phyloP scores from a whole-genome alignment of 2,888 invertebrate genomes.

The Villa cingulata region DNA sequence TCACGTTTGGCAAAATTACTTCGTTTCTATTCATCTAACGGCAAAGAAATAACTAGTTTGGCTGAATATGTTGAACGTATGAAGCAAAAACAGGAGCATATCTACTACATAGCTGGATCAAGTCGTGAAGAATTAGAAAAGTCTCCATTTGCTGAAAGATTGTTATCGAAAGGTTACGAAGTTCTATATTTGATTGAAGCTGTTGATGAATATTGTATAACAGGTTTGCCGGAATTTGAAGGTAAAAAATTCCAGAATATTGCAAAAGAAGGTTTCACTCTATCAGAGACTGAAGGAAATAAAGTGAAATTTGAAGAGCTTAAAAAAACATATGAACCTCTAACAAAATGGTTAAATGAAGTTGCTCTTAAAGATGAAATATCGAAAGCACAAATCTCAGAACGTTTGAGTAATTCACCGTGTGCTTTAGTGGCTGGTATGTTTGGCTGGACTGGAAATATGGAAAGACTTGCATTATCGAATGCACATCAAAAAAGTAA shows the following conservation, averaged over 20 bases:
- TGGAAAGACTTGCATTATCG: conserved; percentile 89
- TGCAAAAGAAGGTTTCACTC: conserved; percentile 91
- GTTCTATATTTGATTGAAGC: conserved; percentile 89
- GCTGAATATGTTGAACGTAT: conserved; percentile 86
- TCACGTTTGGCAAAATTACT: conserved; percentile 90
- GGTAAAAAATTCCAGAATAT: conserved; percentile 99
- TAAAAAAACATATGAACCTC: conserved; percentile 70
- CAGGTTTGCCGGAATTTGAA: conserved; percentile 93
- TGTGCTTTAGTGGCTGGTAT: conserved; percentile 92
- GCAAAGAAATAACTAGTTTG: conserved; percentile 52
- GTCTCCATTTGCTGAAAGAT: conserved; percentile 91
- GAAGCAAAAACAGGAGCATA: conserved; percentile 87
- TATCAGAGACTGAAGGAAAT: conserved; percentile 56
- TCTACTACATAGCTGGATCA: conserved; percentile 93
- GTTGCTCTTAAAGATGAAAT: conserved; percentile 65
- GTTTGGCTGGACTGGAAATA: conserved; percentile 99
- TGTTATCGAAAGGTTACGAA: conserved; percentile 87
- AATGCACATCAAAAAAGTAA: conserved; percentile 95
- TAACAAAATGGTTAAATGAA: conserved; percentile 80
- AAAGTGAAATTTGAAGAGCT: conserved; percentile 66
- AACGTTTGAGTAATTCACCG: conserved; percentile 80
- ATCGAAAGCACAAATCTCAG: conserved; percentile 70
- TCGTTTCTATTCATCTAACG: conserved; percentile 72
- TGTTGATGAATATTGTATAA: conserved; percentile 95
- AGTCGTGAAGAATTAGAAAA: conserved; percentile 71